Percentiles rank a stretch among this genome's conserved stretches.
phyloP scores from a whole-genome alignment of 2,797 vertebrate species.

The Anguilla pacifica region DNA sequence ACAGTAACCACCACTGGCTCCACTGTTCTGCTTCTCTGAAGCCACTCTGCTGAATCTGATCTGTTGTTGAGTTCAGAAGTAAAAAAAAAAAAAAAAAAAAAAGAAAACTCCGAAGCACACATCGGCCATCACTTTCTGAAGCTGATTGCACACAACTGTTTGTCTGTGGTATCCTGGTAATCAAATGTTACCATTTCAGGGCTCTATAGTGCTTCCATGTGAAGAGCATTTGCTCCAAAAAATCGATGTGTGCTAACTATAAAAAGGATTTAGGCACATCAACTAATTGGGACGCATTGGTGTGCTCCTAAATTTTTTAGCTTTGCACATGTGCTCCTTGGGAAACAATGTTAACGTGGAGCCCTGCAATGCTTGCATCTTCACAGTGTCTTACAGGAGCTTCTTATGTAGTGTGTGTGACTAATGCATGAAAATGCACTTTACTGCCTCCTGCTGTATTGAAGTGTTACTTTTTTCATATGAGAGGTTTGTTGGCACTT shows the following conservation, averaged over 20 bases:
- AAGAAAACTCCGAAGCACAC: neutral
- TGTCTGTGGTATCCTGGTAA: neutral
- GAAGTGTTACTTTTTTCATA: neutral
- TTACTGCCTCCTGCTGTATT: constrained; percentile 1
- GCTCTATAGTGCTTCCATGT: no score
- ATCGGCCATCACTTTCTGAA: neutral
- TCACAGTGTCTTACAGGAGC: neutral
- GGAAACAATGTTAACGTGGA: no score
- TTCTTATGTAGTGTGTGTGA: neutral
- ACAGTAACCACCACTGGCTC: constrained; percentile 16
- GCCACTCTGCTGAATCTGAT: neutral
- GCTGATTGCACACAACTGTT: neutral
- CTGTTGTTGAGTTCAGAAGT: neutral
- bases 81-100: neutral
- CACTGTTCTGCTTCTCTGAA: constrained; percentile 2
- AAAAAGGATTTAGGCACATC: no score
- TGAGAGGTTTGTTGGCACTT: neutral
- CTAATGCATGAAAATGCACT: neutral
- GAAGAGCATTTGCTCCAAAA: no score
- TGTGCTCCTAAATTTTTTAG: no score
- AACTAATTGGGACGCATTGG: no score
- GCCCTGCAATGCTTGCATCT: neutral
- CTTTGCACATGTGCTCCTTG: no score
- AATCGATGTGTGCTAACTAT: no score
- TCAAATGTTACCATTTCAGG: neutral